These are phyloP conservation scores for Philereme transversata DNA, from an alignment of 2,888 invertebrate species.

Conservation along the genomic window DNA sequence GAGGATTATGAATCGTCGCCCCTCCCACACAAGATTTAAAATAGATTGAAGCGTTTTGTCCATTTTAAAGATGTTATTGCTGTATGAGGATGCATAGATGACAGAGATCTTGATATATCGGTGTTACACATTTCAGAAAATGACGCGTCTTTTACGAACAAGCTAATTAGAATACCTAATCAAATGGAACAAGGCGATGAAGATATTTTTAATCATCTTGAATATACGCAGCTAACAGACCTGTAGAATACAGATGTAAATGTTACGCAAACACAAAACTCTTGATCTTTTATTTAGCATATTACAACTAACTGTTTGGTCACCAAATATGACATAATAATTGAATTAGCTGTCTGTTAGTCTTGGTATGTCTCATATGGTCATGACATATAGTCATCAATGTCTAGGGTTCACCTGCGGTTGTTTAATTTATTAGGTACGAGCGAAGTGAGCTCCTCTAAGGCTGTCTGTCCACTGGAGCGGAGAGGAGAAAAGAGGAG, in stretches of 20 bases:
- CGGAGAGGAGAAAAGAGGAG: no score
- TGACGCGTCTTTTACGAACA: constrained; percentile 36
- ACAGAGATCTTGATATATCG: constrained; percentile 42
- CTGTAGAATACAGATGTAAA: constrained; percentile 1
- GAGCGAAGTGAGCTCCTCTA: no score
- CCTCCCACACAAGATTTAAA: constrained; percentile 60
- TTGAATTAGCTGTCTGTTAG: constrained; percentile 16
- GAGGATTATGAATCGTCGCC: constrained; percentile 53
- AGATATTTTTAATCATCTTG: constrained; percentile 4
- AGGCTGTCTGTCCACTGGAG: no score
- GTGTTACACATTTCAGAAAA: constrained; percentile 41
- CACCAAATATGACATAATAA: constrained; percentile 27
- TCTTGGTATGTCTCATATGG: constrained; percentile 15
- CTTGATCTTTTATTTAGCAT: neutral
- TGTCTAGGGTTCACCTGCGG: constrained; percentile 6
- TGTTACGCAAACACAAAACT: constrained; percentile 6
- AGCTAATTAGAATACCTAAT: constrained; percentile 51
- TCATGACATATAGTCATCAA: constrained; percentile 4
- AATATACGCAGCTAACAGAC: constrained; percentile 1
- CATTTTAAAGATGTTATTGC: constrained; percentile 23
- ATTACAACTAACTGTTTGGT: constrained; percentile 10
- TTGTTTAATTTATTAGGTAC: constrained; percentile 10
- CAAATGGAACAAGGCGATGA: constrained; percentile 19
- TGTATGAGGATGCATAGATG: constrained; percentile 23
- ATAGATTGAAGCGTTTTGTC: constrained; percentile 48